phyloP scores from a whole-genome alignment of 2,113 vertebrate species.

The Psettodes erumei region DNA sequence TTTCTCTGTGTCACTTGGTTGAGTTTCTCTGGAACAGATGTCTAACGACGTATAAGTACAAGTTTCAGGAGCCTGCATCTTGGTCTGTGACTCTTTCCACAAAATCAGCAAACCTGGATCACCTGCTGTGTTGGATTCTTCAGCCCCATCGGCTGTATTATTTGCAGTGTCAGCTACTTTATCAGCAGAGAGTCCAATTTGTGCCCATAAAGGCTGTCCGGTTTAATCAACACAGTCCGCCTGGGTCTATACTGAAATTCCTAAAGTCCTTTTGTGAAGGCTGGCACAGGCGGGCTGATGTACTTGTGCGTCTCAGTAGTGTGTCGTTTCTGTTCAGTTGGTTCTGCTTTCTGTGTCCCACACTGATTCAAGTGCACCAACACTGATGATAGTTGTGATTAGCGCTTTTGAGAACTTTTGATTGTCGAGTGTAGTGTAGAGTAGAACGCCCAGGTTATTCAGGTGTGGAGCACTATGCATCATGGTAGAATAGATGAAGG shows the following conservation, averaged over 20 bases:
- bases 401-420: constrained; percentile 18
- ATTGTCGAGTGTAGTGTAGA: constrained; percentile 23
- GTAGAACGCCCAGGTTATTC: constrained; percentile 18
- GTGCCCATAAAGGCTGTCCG: background rate
- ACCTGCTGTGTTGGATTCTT: constrained; percentile 17
- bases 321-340: too few relatives aligned
- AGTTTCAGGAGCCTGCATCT: constrained; percentile 9
- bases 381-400: constrained; percentile 3
- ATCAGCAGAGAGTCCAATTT: background rate
- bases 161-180: constrained; percentile 12
- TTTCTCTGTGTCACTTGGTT: constrained; percentile 4
- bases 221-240: constrained; percentile 6
- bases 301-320: background rate
- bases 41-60: background rate
- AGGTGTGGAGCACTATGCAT: constrained; percentile 2
- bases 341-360: background rate
- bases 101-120: constrained; percentile 30
- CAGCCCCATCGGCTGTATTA: constrained; percentile 29
- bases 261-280: background rate
- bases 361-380: background rate
- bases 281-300: background rate
- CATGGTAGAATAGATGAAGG: constrained; percentile 18
- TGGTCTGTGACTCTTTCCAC: constrained; percentile 2
- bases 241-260: background rate
- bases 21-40: constrained; percentile 9